A percentile compares a stretch with the other conserved stretches of the same genome.
phyloP scores from a whole-genome alignment of 1,140 invertebrate species.

The Mactra quadrangularis region DNA sequence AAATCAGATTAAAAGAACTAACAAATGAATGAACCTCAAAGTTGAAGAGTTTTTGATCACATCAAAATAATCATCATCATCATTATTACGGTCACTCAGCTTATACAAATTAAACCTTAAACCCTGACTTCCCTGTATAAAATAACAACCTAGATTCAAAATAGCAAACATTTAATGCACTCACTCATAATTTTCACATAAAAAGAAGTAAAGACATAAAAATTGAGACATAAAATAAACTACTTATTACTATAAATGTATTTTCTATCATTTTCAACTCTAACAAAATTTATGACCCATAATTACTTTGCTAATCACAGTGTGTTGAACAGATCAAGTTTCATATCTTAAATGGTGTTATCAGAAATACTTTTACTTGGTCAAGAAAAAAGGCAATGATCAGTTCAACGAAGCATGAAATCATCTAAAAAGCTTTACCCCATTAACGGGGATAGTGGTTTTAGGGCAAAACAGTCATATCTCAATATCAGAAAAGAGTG shows the following conservation, averaged over 20 bases:
- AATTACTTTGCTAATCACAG: not conserved
- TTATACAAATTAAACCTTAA: not conserved
- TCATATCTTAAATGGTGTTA: not conserved
- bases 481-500: too few relatives aligned
- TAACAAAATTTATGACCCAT: not conserved
- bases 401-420: constrained; percentile 44
- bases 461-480: too few relatives aligned
- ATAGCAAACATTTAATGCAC: too few relatives aligned
- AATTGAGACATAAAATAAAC: not conserved
- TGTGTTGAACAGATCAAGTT: not conserved
- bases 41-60: too few relatives aligned
- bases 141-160: too few relatives aligned
- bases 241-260: constrained; percentile 5
- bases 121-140: not conserved
- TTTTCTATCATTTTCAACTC: constrained; percentile 2
- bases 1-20: too few relatives aligned
- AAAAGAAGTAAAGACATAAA: too few relatives aligned
- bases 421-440: constrained; percentile 39
- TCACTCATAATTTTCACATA: too few relatives aligned
- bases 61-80: too few relatives aligned
- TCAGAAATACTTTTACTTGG: not conserved
- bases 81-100: not conserved
- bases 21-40: too few relatives aligned
- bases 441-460: constrained; percentile 15
- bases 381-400: constrained; percentile 35